A percentile compares a stretch with the other conserved stretches of the same genome.
Conservation (phyloP, 2,888 invertebrate genomes). For the Brenthis daphne region DNA sequence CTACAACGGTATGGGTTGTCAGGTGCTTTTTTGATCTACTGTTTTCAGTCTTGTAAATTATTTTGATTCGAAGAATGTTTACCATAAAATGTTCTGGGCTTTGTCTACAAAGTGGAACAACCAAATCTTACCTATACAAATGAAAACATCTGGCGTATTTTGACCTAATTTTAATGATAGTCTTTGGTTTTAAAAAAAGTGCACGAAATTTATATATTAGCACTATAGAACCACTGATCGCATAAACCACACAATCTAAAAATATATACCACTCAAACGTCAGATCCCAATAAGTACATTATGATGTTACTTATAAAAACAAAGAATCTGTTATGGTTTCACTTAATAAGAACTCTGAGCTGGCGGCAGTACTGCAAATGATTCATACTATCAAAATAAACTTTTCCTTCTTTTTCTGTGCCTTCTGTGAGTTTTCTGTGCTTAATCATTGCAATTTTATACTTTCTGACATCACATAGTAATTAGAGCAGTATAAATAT, state of each 20-base stretch:
- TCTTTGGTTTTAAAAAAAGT: background rate
- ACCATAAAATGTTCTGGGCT: conserved; percentile 29
- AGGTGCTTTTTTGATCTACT: conserved; percentile 61
- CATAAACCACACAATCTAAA: no score
- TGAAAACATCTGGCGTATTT: conserved; percentile 29
- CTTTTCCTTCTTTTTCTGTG: conserved; percentile 53
- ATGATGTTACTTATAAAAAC: conserved; percentile 32
- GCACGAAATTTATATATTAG: background rate
- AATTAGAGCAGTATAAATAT: conserved; percentile 42
- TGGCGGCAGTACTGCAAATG: conserved; percentile 46
- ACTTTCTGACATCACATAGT: conserved; percentile 42
- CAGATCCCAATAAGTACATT: conserved; percentile 10
- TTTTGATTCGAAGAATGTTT: conserved; percentile 37
- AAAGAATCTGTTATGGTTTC: conserved; percentile 41
- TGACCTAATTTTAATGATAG: conserved; percentile 1
- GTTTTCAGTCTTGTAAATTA: conserved; percentile 43
- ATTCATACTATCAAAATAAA: conserved; percentile 71
- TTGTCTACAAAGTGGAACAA: conserved; percentile 26
- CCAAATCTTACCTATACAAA: conserved; percentile 19
- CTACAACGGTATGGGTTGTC: conserved; percentile 50
- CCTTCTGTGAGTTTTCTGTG: conserved; percentile 49
- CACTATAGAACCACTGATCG: no score
- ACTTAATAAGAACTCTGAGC: conserved; percentile 39
- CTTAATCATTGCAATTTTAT: conserved; percentile 56
- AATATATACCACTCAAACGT: background rate